Percentiles rank a stretch among this genome's conserved stretches.
Conservation (phyloP, 2,888 invertebrate species). For the Perizoma affinitatum region DNA sequence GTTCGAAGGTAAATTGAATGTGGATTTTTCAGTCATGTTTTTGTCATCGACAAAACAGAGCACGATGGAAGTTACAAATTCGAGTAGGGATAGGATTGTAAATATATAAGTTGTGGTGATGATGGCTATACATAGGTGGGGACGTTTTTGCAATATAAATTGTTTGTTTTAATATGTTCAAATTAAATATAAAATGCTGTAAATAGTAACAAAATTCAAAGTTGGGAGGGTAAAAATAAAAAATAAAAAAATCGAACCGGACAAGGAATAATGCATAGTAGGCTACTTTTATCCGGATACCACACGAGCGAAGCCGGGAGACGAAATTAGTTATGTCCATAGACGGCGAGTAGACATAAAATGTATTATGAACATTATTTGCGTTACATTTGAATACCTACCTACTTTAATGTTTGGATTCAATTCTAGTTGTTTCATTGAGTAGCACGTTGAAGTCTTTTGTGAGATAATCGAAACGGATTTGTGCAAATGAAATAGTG, state of each 20-base stretch:
- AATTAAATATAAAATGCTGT: neutral
- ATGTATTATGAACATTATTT: no score
- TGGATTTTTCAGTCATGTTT: slow-evolving; percentile 55
- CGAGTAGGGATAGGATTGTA: slow-evolving; percentile 69
- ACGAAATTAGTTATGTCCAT: no score
- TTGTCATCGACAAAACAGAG: slow-evolving; percentile 71
- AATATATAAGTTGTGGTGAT: slow-evolving; percentile 50
- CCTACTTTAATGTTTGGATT: no score
- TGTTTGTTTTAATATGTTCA: slow-evolving; percentile 26
- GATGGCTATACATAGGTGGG: slow-evolving; percentile 65
- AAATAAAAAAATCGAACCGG: no score
- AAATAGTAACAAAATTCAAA: neutral
- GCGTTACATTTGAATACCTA: no score
- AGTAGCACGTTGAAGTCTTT: neutral
- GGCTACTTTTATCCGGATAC: no score
- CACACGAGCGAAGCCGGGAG: no score
- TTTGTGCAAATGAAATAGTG: neutral
- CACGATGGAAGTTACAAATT: slow-evolving; percentile 84
- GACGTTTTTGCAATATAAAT: slow-evolving; percentile 78
- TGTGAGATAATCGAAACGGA: neutral
- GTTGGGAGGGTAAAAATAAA: no score
- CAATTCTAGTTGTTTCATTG: no score
- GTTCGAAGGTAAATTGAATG: slow-evolving; percentile 35
- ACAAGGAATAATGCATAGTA: no score
- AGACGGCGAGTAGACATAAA: no score